These are phyloP conservation scores for Gymnarchus niloticus DNA, from an alignment of 2,113 vertebrate genomes.

Conservation along the genomic window DNA sequence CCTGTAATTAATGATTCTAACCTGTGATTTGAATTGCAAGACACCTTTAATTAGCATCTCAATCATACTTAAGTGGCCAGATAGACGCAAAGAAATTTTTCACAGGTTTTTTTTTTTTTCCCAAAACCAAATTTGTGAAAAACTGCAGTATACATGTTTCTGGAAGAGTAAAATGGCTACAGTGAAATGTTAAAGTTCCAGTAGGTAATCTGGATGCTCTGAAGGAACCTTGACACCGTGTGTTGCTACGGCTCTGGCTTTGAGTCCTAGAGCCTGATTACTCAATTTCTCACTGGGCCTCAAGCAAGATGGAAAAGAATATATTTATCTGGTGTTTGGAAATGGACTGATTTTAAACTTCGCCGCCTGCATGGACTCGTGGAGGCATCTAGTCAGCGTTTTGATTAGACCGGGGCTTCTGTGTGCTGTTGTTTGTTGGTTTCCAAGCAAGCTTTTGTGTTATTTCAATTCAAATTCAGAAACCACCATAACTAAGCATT, in stretches of 20 bases:
- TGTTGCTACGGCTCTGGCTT: not conserved
- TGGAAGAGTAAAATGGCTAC: not conserved
- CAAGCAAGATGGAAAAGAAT: not conserved
- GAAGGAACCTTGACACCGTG: not conserved
- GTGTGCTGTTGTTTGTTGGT: not conserved
- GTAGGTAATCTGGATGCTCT: not conserved
- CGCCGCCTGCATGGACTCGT: not conserved
- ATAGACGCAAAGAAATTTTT: no score
- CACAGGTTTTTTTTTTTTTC: no score
- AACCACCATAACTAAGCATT: not conserved
- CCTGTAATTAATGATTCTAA: no score
- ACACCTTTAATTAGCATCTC: no score
- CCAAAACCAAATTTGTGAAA: not conserved
- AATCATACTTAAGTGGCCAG: no score
- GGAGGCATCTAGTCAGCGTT: slow-evolving; percentile 17
- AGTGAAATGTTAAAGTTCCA: not conserved
- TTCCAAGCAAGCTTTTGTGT: slow-evolving; percentile 17
- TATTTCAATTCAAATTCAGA: slow-evolving; percentile 13
- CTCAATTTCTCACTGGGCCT: not conserved
- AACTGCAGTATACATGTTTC: not conserved
- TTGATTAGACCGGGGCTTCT: slow-evolving; percentile 16
- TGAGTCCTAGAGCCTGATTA: no score
- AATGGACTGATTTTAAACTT: slow-evolving; percentile 3
- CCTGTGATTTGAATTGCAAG: no score
- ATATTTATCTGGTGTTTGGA: not conserved